Percentiles rank a stretch among this genome's conserved stretches.
Evolutionary conservation across 2,797 vertebrate species (phyloP).

Genomic region (Enteromius viviparus): DNA sequence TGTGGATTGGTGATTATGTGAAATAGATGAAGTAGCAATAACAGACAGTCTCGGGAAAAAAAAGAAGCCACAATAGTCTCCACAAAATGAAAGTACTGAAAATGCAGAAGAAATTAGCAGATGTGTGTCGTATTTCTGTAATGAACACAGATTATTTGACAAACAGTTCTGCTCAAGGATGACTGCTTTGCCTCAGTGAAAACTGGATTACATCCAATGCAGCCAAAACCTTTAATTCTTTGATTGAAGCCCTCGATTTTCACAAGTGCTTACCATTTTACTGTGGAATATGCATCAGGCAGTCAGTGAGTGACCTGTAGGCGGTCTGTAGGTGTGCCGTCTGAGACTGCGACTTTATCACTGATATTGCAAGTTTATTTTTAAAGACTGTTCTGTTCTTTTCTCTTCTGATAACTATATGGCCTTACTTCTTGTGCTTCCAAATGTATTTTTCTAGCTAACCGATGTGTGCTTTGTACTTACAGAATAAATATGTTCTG

Average conservation of each 20-base stretch:
- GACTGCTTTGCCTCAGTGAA: not conserved
- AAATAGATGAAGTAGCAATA: not conserved
- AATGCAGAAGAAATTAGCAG: not conserved
- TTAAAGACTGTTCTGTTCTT: not conserved
- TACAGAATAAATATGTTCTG: not conserved
- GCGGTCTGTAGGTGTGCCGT: constrained; percentile 9
- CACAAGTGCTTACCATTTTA: constrained; percentile 7
- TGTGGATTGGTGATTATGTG: not conserved
- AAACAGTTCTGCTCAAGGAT: not conserved
- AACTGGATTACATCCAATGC: not conserved
- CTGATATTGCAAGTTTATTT: constrained; percentile 27
- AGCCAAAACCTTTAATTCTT: not conserved
- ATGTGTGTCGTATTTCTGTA: too few relatives aligned
- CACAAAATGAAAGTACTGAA: not conserved
- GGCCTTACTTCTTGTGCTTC: not conserved
- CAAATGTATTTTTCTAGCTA: not conserved
- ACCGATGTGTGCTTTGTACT: not conserved
- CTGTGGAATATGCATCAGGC: constrained; percentile 14
- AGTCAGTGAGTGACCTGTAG: constrained; percentile 21
- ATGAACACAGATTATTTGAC: too few relatives aligned
- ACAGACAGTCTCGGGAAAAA: not conserved
- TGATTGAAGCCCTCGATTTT: constrained; percentile 20
- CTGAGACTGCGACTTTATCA: constrained; percentile 30
- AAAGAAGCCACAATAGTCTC: not conserved
- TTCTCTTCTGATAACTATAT: not conserved